Conservation (phyloP, 2,113 vertebrate species). For the Ptilonorhynchus violaceus region DNA sequence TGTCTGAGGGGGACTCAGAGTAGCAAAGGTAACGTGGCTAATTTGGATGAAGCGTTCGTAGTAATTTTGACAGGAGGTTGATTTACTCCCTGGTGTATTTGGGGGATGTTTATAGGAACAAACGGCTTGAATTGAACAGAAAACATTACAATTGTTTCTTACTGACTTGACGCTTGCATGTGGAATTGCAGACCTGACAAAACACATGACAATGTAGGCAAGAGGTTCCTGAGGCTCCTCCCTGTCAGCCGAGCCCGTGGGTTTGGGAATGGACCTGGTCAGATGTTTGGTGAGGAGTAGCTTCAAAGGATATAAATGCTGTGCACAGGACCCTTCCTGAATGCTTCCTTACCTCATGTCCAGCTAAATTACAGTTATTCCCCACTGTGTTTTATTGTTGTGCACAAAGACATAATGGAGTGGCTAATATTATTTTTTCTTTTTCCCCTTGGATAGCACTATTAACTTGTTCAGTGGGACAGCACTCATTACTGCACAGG, state of each 20-base stretch:
- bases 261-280: neutral
- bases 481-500: neutral
- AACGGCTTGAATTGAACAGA: neutral
- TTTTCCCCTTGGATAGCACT: neutral
- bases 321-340: neutral
- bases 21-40: neutral
- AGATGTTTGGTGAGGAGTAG: neutral
- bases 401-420: neutral
- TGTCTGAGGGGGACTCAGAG: neutral
- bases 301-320: neutral
- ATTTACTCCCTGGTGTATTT: neutral
- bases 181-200: neutral
- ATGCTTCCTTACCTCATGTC: neutral
- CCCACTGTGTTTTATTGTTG: neutral
- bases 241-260: accelerated
- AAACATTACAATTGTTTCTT: neutral
- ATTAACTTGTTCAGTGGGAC: neutral
- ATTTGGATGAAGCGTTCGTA: neutral
- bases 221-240: neutral
- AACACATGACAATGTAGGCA: accelerated
- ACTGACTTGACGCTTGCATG: neutral
- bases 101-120: neutral
- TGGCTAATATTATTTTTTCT: neutral
- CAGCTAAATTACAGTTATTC: neutral
- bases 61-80: neutral